Conservation (phyloP, 2,888 invertebrate species). For the Julus scandinavius region DNA sequence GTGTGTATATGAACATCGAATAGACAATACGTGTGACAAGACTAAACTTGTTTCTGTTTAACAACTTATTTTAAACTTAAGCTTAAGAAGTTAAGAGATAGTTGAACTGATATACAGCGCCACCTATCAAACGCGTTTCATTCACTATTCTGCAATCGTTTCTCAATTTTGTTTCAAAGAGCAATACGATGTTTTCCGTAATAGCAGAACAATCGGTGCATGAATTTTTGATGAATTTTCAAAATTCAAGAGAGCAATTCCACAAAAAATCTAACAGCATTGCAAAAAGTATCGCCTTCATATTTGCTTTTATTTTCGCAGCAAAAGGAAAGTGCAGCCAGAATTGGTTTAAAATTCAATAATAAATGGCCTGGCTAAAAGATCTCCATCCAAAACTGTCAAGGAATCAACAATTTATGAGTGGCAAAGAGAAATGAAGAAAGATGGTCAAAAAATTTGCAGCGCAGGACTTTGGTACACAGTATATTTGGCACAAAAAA, state of each 20-base stretch:
- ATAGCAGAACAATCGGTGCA: background rate
- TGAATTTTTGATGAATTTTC: background rate
- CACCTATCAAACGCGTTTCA: background rate
- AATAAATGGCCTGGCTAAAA: conserved; percentile 11
- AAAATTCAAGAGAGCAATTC: background rate
- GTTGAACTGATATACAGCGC: background rate
- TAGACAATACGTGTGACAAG: too few relatives aligned
- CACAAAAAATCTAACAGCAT: background rate
- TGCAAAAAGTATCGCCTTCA: background rate
- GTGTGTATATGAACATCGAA: too few relatives aligned
- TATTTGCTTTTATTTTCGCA: background rate
- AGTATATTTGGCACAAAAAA: background rate
- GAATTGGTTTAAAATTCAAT: conserved; percentile 18
- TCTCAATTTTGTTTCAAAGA: background rate
- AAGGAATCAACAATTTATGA: conserved; percentile 10
- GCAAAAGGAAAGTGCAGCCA: background rate
- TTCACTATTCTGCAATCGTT: background rate
- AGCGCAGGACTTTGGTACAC: background rate
- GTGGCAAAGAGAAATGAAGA: conserved; percentile 18
- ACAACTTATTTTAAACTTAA: too few relatives aligned
- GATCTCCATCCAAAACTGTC: conserved; percentile 18
- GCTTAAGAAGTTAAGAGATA: too few relatives aligned
- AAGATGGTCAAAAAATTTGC: conserved; percentile 18
- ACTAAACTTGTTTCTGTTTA: too few relatives aligned
- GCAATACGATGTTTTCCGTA: background rate